Evolutionary conservation across 2,797 vertebrate genomes (phyloP).

Genomic region (Crenuchus spilurus): DNA sequence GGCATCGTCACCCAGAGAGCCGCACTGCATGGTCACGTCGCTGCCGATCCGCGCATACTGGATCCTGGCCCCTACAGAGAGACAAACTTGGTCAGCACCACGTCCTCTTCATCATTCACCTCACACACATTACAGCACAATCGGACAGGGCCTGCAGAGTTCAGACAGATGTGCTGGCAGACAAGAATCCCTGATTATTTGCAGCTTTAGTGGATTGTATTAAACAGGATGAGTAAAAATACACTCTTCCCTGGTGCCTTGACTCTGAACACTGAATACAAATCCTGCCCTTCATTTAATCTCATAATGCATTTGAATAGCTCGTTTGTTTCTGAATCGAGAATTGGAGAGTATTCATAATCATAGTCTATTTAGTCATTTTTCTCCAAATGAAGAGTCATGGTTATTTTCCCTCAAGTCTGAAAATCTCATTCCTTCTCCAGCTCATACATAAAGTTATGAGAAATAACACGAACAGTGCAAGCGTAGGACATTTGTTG

Average conservation of each 20-base stretch:
- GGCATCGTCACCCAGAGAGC: conserved; percentile 84
- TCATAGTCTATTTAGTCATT: conserved; percentile 5
- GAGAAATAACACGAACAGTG: not conserved
- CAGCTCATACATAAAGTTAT: conserved; percentile 23
- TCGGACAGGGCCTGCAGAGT: not conserved
- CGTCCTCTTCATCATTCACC: not conserved
- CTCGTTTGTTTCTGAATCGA: conserved; percentile 4
- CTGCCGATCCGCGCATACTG: conserved; percentile 89
- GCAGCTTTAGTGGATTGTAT: not conserved
- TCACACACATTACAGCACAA: not conserved
- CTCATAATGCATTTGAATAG: conserved; percentile 20
- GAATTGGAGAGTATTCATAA: conserved; percentile 14
- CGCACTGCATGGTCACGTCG: conserved; percentile 91
- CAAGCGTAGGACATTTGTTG: not conserved
- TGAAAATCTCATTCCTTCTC: not conserved
- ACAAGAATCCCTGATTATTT: not conserved
- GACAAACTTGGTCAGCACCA: not conserved
- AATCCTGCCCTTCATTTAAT: not conserved
- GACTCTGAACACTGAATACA: not conserved
- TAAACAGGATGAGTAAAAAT: not conserved
- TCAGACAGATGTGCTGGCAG: not conserved
- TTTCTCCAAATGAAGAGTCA: not conserved
- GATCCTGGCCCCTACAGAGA: conserved; percentile 74
- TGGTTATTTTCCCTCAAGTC: conserved; percentile 8
- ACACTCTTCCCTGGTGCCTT: not conserved